These are phyloP conservation scores for Aldrovandia affinis DNA, from an alignment of 2,797 vertebrate genomes.

Conservation along the genomic window DNA sequence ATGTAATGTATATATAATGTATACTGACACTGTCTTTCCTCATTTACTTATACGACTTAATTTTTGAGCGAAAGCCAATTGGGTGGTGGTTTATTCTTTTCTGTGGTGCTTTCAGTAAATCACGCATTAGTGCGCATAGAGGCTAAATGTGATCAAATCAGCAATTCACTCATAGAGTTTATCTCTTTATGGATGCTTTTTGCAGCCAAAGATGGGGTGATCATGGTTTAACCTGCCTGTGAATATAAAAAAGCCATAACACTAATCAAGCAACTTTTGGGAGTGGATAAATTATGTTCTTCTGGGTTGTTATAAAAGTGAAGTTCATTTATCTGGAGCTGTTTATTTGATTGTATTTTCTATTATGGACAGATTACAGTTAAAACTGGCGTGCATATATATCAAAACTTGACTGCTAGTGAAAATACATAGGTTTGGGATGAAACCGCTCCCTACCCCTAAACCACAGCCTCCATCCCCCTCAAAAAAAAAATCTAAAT, in stretches of 20 bases:
- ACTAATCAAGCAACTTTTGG: not conserved
- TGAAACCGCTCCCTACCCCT: not conserved
- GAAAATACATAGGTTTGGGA: not conserved
- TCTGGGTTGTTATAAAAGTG: not conserved
- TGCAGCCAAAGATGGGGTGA: not conserved
- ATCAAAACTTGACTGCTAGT: constrained; percentile 6
- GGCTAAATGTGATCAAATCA: not conserved
- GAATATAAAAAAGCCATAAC: not conserved
- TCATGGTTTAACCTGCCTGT: not conserved
- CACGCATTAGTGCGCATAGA: not conserved
- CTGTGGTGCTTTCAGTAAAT: not conserved
- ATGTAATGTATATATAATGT: not conserved
- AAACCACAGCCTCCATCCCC: too few relatives aligned
- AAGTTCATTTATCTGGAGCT: too few relatives aligned
- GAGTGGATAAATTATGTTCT: not conserved
- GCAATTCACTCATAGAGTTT: not conserved
- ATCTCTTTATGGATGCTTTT: not conserved
- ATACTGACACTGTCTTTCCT: not conserved
- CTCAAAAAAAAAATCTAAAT: too few relatives aligned
- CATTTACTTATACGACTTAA: not conserved
- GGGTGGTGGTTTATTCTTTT: not conserved
- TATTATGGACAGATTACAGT: not conserved
- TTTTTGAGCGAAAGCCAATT: not conserved
- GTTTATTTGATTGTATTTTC: not conserved
- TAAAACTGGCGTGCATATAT: constrained; percentile 10